phyloP scores from a whole-genome alignment of 92 coral and sea anemone species.

The Plumapathes pennacea region DNA sequence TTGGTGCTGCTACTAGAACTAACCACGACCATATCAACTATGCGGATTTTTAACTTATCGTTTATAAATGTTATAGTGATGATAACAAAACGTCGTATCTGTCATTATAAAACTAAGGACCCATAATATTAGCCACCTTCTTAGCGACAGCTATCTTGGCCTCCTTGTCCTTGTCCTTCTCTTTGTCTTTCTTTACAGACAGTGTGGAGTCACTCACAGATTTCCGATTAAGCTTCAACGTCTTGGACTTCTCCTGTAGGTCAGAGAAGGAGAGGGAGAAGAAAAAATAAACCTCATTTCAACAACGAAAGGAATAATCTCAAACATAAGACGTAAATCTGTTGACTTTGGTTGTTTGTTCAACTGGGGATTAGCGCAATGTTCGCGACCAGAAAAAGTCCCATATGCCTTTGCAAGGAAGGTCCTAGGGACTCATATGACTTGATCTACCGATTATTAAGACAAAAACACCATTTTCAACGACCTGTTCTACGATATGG shows the following conservation, averaged over 20 bases:
- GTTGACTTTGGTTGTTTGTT: too few relatives aligned
- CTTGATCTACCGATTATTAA: too few relatives aligned
- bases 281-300: too few relatives aligned
- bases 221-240: constrained; percentile 47
- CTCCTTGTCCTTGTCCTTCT: constrained; percentile 55
- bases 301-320: too few relatives aligned
- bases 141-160: constrained; percentile 50
- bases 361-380: too few relatives aligned
- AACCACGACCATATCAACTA: neutral
- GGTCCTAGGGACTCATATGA: too few relatives aligned
- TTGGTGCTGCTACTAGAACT: neutral
- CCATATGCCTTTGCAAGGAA: too few relatives aligned
- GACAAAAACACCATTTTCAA: too few relatives aligned
- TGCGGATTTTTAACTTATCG: neutral
- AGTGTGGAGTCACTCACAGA: constrained; percentile 29
- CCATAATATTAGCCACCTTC: constrained; percentile 64
- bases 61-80: constrained; percentile 5
- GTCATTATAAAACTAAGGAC: neutral
- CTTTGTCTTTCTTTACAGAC: constrained; percentile 59
- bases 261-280: too few relatives aligned
- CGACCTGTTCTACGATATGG: too few relatives aligned
- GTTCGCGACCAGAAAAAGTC: too few relatives aligned
- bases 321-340: too few relatives aligned
- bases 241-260: constrained; percentile 52
- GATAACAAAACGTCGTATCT: neutral